phyloP scores from a whole-genome alignment of 2,113 vertebrate genomes.

The Poicephalus gulielmi region DNA sequence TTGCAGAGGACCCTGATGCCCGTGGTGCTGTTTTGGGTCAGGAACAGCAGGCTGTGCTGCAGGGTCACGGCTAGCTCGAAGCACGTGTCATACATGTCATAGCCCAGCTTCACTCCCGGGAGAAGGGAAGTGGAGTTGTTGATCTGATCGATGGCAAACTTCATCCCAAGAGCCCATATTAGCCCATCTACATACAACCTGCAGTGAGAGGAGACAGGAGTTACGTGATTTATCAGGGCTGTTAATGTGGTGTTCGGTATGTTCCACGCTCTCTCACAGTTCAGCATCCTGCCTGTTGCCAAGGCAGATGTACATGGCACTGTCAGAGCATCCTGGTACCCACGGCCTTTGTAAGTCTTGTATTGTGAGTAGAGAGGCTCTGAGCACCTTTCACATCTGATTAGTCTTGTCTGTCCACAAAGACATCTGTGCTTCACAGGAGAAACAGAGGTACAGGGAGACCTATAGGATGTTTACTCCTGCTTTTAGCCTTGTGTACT shows the following conservation, averaged over 20 bases:
- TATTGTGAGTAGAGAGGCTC: neutral
- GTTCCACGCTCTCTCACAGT: accelerated
- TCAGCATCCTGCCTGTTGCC: neutral
- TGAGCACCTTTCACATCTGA: neutral
- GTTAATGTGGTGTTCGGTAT: accelerated
- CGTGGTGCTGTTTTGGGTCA: constrained; percentile 13
- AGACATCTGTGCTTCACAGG: neutral
- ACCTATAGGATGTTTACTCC: neutral
- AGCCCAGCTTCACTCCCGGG: constrained; percentile 79
- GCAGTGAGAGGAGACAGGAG: neutral
- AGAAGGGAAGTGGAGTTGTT: constrained; percentile 81
- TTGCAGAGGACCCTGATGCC: constrained; percentile 69
- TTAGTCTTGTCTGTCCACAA: neutral
- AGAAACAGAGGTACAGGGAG: neutral
- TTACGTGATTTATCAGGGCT: accelerated
- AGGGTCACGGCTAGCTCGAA: constrained; percentile 71
- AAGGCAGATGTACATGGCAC: accelerated
- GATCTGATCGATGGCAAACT: constrained; percentile 87
- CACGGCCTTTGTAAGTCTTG: neutral
- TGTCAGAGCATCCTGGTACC: neutral
- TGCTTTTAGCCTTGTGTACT: neutral
- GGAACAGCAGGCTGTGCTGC: constrained; percentile 79
- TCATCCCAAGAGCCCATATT: constrained; percentile 82
- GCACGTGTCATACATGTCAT: constrained; percentile 79
- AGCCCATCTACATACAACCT: constrained; percentile 76